Evolutionary conservation across 2,888 invertebrate genomes (phyloP).

Genomic region (Ochlodes sylvanus): DNA sequence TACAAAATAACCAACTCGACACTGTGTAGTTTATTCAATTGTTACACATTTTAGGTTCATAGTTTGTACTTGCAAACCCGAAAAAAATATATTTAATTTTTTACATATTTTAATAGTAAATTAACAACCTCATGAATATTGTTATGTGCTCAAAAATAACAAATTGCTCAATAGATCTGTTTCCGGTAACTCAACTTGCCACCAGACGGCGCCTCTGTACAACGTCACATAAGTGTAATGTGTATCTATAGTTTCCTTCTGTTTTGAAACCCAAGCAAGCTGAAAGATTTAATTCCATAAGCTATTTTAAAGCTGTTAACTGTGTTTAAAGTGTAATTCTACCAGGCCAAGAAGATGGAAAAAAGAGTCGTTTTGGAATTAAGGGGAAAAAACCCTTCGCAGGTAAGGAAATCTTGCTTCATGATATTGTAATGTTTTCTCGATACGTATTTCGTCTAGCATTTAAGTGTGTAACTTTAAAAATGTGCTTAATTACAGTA

Average conservation of each 20-base stretch:
- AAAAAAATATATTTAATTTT: neutral
- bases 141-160: neutral
- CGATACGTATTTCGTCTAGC: slow-evolving; percentile 81
- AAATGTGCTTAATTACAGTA: slow-evolving; percentile 50
- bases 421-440: slow-evolving; percentile 81
- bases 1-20: slow-evolving; percentile 33
- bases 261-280: slow-evolving; percentile 86
- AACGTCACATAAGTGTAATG: slow-evolving; percentile 77
- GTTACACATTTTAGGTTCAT: neutral
- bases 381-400: slow-evolving; percentile 94
- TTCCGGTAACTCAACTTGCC: slow-evolving; percentile 68
- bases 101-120: neutral
- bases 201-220: slow-evolving; percentile 77
- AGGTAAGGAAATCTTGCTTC: slow-evolving; percentile 87
- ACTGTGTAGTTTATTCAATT: neutral
- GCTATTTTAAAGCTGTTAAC: slow-evolving; percentile 64
- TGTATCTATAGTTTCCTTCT: slow-evolving; percentile 85
- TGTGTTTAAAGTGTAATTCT: slow-evolving; percentile 67
- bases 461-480: slow-evolving; percentile 60
- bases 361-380: slow-evolving; percentile 98
- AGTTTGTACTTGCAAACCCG: neutral
- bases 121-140: neutral
- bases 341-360: slow-evolving; percentile 88
- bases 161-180: slow-evolving; percentile 54
- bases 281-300: slow-evolving; percentile 78